Percentiles rank a stretch among this genome's conserved stretches.
phyloP scores from a whole-genome alignment of 2,113 vertebrate species.

The Epinephelus fuscoguttatus region DNA sequence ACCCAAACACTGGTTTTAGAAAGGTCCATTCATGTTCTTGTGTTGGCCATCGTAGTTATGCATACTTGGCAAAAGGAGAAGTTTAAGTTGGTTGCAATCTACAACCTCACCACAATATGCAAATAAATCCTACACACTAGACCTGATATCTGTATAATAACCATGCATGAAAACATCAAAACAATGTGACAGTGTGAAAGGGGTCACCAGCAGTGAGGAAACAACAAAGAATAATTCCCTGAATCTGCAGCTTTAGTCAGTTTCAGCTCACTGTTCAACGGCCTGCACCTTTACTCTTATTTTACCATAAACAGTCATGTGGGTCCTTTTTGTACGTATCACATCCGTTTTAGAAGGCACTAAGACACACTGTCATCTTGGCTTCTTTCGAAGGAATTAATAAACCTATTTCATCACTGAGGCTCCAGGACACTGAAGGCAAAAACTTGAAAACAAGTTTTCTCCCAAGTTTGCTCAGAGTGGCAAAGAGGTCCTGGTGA shows the following conservation, averaged over 20 bases:
- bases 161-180: too few relatives aligned
- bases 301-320: neutral
- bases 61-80: too few relatives aligned
- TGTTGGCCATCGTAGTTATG: too few relatives aligned
- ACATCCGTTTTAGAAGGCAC: neutral
- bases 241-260: neutral
- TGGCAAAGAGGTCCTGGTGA: constrained; percentile 1
- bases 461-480: neutral
- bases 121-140: too few relatives aligned
- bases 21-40: too few relatives aligned
- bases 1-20: too few relatives aligned
- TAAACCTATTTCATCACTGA: neutral
- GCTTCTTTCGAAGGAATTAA: neutral
- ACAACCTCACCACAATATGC: too few relatives aligned
- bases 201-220: too few relatives aligned
- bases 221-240: neutral
- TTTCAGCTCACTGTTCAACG: neutral
- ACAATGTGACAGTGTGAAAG: too few relatives aligned
- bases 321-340: neutral
- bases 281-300: neutral
- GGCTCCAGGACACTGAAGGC: neutral
- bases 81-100: too few relatives aligned
- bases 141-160: too few relatives aligned
- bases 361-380: neutral
- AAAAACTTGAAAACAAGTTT: neutral